Percentiles rank a stretch among this genome's conserved stretches.
These are phyloP conservation scores for Cephalopholis sonnerati DNA, from an alignment of 2,113 vertebrate genomes.

Conservation along the genomic window DNA sequence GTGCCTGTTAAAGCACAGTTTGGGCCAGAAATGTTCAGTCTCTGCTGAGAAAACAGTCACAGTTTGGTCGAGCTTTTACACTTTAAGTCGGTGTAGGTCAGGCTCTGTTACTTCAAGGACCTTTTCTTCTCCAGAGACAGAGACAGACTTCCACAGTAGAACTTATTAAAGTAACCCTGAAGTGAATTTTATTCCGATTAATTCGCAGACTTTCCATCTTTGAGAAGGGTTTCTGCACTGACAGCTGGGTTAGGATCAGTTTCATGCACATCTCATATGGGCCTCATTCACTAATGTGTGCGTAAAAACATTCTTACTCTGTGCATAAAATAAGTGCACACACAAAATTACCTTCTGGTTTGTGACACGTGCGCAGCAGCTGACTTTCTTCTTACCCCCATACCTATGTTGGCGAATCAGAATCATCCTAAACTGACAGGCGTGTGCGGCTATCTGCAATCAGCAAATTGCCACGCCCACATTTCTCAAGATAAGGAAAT, in stretches of 20 bases:
- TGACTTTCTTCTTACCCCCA: too few relatives aligned
- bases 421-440: too few relatives aligned
- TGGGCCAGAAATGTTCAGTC: neutral
- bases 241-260: neutral
- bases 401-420: too few relatives aligned
- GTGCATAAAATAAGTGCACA: too few relatives aligned
- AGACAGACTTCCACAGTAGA: neutral
- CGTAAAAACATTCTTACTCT: too few relatives aligned
- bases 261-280: neutral
- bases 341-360: too few relatives aligned
- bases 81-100: neutral
- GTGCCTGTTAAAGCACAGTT: neutral
- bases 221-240: neutral
- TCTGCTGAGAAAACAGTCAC: neutral
- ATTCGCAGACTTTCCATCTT: neutral
- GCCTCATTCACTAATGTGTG: too few relatives aligned
- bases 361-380: too few relatives aligned
- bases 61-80: neutral
- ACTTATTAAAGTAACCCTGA: neutral
- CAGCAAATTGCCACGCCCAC: too few relatives aligned
- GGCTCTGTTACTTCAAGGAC: neutral
- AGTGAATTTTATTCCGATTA: neutral
- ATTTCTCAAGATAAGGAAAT: too few relatives aligned
- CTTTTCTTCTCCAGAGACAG: neutral
- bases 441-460: too few relatives aligned